phyloP scores from a whole-genome alignment of 2,888 invertebrate genomes.

The Clitarchus hookeri region DNA sequence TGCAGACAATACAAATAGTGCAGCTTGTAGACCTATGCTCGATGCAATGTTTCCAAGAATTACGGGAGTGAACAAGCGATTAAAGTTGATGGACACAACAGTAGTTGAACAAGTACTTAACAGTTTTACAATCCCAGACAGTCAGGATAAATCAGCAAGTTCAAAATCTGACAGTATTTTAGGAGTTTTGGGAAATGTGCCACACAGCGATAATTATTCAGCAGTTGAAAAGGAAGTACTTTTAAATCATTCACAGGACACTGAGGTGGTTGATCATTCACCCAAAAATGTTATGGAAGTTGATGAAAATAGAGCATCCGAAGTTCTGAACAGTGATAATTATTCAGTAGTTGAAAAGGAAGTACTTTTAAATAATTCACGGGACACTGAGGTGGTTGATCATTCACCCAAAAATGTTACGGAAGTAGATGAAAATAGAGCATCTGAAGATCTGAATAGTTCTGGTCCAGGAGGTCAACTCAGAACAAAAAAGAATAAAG shows the following conservation, averaged over 20 bases:
- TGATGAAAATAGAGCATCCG: neutral
- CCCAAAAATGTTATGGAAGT: neutral
- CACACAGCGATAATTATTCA: neutral
- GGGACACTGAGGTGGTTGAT: no score
- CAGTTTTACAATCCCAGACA: slow-evolving; percentile 31
- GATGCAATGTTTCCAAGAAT: slow-evolving; percentile 16
- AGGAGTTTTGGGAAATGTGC: neutral
- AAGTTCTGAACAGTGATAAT: neutral
- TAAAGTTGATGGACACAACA: slow-evolving; percentile 30
- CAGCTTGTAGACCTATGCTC: neutral
- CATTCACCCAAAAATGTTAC: neutral
- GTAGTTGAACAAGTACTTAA: slow-evolving; percentile 35
- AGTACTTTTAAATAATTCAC: neutral
- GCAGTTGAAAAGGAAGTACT: neutral
- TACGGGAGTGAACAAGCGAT: slow-evolving; percentile 29
- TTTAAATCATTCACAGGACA: neutral
- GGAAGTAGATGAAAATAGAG: neutral
- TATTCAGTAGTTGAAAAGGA: neutral
- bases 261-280: neutral
- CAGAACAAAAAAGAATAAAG: slow-evolving; percentile 9
- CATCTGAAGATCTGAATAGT: neutral
- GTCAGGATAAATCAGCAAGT: slow-evolving; percentile 17
- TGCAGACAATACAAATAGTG: neutral
- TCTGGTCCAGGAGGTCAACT: neutral
- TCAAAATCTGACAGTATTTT: neutral